Conservation (phyloP, 2,797 vertebrate genomes). For the Eurystomus glaucurus region DNA sequence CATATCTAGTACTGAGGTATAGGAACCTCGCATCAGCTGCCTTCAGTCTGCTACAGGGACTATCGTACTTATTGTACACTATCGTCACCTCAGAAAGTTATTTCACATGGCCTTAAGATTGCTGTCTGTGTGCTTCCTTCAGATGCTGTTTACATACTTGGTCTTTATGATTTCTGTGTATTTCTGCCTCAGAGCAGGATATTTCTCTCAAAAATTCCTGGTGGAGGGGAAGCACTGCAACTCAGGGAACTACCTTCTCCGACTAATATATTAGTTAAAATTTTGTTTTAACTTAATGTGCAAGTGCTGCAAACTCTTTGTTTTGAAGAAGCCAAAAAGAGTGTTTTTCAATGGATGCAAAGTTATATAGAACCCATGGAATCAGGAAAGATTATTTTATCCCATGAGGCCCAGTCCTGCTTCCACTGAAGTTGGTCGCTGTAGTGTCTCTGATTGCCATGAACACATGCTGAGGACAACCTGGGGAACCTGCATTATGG, state of each 20-base stretch:
- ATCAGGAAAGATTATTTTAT: background rate
- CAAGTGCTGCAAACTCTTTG: background rate
- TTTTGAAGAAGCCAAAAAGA: background rate
- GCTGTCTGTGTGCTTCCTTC: background rate
- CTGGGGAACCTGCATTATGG: background rate
- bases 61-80: rapidly evolving
- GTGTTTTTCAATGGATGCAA: background rate
- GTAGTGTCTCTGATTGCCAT: background rate
- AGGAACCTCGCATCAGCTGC: background rate
- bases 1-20: background rate
- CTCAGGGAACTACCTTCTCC: background rate
- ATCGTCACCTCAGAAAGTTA: background rate
- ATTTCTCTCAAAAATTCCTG: background rate
- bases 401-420: background rate
- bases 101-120: rapidly evolving
- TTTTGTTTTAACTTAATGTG: background rate
- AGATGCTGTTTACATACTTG: background rate
- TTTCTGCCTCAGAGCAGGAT: background rate
- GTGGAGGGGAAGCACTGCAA: background rate
- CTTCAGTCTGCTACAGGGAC: background rate
- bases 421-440: background rate
- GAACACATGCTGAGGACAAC: background rate
- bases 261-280: background rate
- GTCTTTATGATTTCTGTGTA: rapidly evolving
- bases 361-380: rapidly evolving